These are phyloP conservation scores for Cynodonichthys magdalenae DNA, from an alignment of 2,797 vertebrate species.

Conservation along the genomic window DNA sequence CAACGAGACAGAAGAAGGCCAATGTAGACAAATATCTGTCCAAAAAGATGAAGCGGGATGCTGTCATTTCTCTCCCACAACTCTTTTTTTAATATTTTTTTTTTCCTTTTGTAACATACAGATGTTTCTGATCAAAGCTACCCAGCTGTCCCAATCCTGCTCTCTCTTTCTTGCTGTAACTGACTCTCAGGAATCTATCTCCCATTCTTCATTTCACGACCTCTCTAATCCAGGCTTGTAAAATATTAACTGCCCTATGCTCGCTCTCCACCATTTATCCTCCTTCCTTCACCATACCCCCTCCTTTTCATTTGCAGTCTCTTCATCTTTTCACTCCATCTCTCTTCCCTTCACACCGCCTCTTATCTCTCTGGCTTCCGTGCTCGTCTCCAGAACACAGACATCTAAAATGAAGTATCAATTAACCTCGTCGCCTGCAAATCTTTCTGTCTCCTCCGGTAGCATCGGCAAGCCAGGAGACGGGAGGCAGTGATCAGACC, in stretches of 20 bases:
- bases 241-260: conserved; percentile 73
- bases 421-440: conserved; percentile 61
- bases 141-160: conserved; percentile 61
- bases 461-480: conserved; percentile 49
- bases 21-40: conserved; percentile 14
- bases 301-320: conserved; percentile 28
- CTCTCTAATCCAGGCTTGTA: conserved; percentile 76
- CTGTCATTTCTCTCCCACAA: conserved; percentile 25
- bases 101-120: conserved; percentile 40
- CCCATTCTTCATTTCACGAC: conserved; percentile 69
- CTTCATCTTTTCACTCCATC: conserved; percentile 46
- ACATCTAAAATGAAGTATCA: conserved; percentile 66
- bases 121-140: conserved; percentile 74
- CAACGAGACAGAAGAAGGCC: background rate
- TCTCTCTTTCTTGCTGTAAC: conserved; percentile 46
- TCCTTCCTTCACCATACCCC: conserved; percentile 42
- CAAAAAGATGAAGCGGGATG: conserved; percentile 36
- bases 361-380: conserved; percentile 41
- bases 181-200: conserved; percentile 62
- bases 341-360: conserved; percentile 23
- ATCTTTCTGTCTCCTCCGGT: conserved; percentile 44
- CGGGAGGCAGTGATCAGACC: conserved; percentile 32
- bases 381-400: conserved; percentile 40
- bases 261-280: conserved; percentile 54
- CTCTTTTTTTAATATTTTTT: conserved; percentile 25